A percentile compares a stretch with the other conserved stretches of the same genome.
phyloP scores from a whole-genome alignment of 2,888 invertebrate species.

The Ophion obscuratus region DNA sequence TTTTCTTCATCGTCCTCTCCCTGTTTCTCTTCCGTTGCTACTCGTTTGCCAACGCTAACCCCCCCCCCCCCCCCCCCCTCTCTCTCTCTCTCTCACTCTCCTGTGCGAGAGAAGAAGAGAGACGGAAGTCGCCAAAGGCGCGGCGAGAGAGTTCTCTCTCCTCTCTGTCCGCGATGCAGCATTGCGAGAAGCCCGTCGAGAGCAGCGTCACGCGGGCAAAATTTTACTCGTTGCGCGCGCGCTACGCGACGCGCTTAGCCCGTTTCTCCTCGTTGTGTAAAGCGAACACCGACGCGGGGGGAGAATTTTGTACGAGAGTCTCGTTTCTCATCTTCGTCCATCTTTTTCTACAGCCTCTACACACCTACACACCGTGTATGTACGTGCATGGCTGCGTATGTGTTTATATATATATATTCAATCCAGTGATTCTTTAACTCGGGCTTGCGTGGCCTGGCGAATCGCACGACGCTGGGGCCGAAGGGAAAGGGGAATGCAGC shows the following conservation, averaged over 20 bases:
- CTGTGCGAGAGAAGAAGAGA: background rate
- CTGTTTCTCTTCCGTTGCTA: too few species aligned
- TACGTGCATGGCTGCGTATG: background rate
- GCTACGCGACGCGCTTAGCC: slow-evolving; percentile 55
- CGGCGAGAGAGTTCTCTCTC: slow-evolving; percentile 22
- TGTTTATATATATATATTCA: slow-evolving; percentile 21
- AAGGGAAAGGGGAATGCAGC: slow-evolving; percentile 18
- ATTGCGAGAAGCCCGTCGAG: background rate
- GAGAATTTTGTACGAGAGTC: slow-evolving; percentile 45
- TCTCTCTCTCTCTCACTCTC: slow-evolving; percentile 28
- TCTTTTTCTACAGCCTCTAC: slow-evolving; percentile 21
- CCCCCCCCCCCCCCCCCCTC: slow-evolving; percentile 44
- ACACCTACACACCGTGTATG: background rate
- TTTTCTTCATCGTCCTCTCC: too few species aligned
- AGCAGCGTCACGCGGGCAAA: slow-evolving; percentile 23
- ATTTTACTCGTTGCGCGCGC: slow-evolving; percentile 58
- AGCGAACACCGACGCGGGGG: background rate
- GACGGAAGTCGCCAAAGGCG: slow-evolving; percentile 9
- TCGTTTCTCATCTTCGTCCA: slow-evolving; percentile 50
- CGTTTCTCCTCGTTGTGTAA: slow-evolving; percentile 1
- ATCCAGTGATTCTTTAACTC: slow-evolving; percentile 27
- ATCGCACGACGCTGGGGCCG: slow-evolving; percentile 13
- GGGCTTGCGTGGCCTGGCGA: slow-evolving; percentile 36
- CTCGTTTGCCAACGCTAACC: background rate
- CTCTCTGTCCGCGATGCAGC: too few species aligned